A percentile compares a stretch with the other conserved stretches of the same genome.
Conservation (phyloP, 2,113 vertebrate genomes). For the Apeltes quadracus region DNA sequence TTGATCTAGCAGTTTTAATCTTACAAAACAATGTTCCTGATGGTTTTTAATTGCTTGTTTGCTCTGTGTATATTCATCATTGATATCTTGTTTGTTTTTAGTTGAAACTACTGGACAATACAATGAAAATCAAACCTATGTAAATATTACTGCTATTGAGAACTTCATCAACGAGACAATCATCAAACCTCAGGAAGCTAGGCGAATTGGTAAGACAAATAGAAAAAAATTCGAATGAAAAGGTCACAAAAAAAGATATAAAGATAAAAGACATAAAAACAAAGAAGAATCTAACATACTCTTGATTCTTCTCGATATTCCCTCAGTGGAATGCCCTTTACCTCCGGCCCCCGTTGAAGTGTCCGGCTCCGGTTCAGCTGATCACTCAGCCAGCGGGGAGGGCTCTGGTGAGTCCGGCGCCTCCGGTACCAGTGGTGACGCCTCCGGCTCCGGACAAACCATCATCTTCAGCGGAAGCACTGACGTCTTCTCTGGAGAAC, state of each 20-base stretch:
- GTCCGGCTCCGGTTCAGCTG: conserved; percentile 67
- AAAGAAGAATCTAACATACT: conserved; percentile 1
- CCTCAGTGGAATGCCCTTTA: conserved; percentile 75
- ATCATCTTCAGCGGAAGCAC: conserved; percentile 50
- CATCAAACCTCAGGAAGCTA: conserved; percentile 6
- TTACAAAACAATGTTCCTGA: no score
- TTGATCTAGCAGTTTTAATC: not conserved
- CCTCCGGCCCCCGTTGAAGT: conserved; percentile 65
- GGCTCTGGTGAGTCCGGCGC: conserved; percentile 46
- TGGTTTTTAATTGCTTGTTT: not conserved
- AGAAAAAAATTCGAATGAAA: conserved; percentile 3
- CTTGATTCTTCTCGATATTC: conserved; percentile 28
- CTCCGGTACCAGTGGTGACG: conserved; percentile 45
- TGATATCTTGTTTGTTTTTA: conserved; percentile 30
- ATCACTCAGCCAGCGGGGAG: conserved; percentile 70
- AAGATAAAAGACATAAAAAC: not conserved
- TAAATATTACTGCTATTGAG: conserved; percentile 40
- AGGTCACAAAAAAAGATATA: not conserved
- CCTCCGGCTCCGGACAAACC: conserved; percentile 59
- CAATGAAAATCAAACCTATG: conserved; percentile 48
- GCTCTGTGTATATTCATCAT: not conserved
- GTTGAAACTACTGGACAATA: conserved; percentile 30
- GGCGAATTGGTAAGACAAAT: conserved; percentile 48
- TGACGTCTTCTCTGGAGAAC: conserved; percentile 54
- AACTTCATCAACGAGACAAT: conserved; percentile 45